Conservation (phyloP, 2,888 invertebrate genomes). For the Dasysyrphus tricinctus region DNA sequence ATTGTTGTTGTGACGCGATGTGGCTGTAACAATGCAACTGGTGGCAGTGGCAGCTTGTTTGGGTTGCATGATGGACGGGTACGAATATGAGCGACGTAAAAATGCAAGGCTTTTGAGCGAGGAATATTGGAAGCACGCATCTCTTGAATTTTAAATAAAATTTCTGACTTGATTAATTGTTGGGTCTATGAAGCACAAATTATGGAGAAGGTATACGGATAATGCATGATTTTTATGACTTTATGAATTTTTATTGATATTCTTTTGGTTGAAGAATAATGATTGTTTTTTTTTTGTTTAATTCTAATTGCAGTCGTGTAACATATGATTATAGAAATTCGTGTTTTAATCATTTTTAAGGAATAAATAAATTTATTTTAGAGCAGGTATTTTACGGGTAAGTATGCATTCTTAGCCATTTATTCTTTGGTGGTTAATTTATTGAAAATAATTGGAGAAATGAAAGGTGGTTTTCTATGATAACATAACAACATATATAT, state of each 20-base stretch:
- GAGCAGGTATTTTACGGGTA: no score
- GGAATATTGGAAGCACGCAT: constrained; percentile 60
- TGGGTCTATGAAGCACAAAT: constrained; percentile 23
- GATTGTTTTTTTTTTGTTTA: neutral
- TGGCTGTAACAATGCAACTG: constrained; percentile 27
- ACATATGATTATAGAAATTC: neutral
- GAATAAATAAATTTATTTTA: no score
- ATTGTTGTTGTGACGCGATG: constrained; percentile 71
- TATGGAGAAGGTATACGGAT: neutral
- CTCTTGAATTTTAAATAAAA: constrained; percentile 66
- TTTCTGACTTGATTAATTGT: constrained; percentile 30
- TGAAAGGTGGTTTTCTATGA: no score
- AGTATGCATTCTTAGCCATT: no score
- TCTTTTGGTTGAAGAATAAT: neutral
- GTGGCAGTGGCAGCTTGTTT: constrained; percentile 18
- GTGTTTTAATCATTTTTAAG: neutral
- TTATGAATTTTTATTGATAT: constrained; percentile 17
- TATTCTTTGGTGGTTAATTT: no score
- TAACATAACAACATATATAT: no score
- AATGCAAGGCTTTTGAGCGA: constrained; percentile 48
- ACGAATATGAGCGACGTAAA: constrained; percentile 63
- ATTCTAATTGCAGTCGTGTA: constrained; percentile 17
- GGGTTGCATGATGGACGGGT: constrained; percentile 63
- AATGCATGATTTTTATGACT: constrained; percentile 11
- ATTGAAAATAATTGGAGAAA: no score